These are phyloP conservation scores for Hesperophylax magnus DNA, from an alignment of 1,140 invertebrate species.

Conservation along the genomic window DNA sequence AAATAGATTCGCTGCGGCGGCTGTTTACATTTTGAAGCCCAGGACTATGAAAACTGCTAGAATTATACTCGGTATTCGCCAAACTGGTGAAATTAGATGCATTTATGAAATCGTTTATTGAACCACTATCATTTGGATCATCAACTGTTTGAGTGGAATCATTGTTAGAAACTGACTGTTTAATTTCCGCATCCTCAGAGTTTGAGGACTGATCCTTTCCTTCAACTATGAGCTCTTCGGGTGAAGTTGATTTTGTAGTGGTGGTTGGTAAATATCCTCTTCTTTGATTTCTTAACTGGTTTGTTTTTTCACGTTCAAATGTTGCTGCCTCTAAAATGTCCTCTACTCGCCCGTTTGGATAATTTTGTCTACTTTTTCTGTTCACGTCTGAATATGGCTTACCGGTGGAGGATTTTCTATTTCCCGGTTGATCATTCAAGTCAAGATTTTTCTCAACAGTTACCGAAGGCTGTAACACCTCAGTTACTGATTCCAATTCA, in stretches of 20 bases:
- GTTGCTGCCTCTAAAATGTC: constrained; percentile 54
- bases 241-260: constrained; percentile 62
- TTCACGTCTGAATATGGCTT: constrained; percentile 65
- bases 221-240: constrained; percentile 59
- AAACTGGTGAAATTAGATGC: too few species aligned
- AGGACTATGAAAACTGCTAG: not conserved
- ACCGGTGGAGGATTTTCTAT: not conserved
- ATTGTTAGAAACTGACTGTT: too few species aligned
- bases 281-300: constrained; percentile 64
- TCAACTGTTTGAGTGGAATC: too few species aligned
- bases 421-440: not conserved
- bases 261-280: constrained; percentile 62
- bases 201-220: too few species aligned
- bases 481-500: too few species aligned
- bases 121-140: too few species aligned
- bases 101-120: too few species aligned
- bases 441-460: too few species aligned
- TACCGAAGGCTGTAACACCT: too few species aligned
- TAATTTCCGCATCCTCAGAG: too few species aligned
- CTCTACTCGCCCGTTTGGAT: not conserved
- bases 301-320: constrained; percentile 60
- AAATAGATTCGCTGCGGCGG: constrained; percentile 51
- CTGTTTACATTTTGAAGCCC: constrained; percentile 26
- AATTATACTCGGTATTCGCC: constrained; percentile 28
- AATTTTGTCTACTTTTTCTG: constrained; percentile 55